phyloP scores from a whole-genome alignment of 64 coral and sea anemone species.

The Cladopsammia gracilis region DNA sequence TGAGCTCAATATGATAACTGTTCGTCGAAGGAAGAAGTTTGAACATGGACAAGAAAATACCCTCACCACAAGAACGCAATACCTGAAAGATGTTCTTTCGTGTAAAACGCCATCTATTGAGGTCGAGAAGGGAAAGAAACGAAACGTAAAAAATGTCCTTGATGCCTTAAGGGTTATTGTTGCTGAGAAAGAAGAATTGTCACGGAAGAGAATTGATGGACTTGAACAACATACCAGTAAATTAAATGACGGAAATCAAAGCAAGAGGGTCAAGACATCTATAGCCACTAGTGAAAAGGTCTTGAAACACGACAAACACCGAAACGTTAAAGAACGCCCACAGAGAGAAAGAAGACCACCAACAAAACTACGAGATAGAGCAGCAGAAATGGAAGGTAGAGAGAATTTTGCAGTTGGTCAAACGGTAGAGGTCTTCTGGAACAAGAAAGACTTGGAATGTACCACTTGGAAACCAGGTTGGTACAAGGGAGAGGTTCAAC shows the following conservation, averaged over 20 bases:
- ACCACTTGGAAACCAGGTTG: slow-evolving; percentile 29
- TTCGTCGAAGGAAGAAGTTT: slow-evolving; percentile 29
- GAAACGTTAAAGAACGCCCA: neutral
- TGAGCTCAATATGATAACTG: neutral
- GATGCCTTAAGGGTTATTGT: neutral
- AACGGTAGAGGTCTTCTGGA: slow-evolving; percentile 12
- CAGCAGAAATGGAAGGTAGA: neutral
- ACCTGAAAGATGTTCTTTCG: neutral
- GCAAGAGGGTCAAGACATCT: neutral
- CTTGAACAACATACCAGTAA: neutral
- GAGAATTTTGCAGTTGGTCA: neutral
- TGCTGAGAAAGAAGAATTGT: neutral
- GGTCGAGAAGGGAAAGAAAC: neutral
- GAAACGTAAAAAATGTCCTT: neutral
- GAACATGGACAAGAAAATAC: slow-evolving; percentile 20
- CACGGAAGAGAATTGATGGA: neutral
- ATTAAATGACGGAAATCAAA: neutral
- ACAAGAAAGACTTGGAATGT: neutral
- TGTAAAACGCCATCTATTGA: neutral
- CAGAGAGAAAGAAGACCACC: neutral
- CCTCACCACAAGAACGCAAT: slow-evolving; percentile 4
- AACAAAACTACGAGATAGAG: neutral
- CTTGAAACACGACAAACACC: neutral
- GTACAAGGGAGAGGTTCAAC: slow-evolving; percentile 19
- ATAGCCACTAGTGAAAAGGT: neutral